These are phyloP conservation scores for Todiramphus chloris DNA, from an alignment of 2,113 vertebrate genomes.

Conservation along the genomic window DNA sequence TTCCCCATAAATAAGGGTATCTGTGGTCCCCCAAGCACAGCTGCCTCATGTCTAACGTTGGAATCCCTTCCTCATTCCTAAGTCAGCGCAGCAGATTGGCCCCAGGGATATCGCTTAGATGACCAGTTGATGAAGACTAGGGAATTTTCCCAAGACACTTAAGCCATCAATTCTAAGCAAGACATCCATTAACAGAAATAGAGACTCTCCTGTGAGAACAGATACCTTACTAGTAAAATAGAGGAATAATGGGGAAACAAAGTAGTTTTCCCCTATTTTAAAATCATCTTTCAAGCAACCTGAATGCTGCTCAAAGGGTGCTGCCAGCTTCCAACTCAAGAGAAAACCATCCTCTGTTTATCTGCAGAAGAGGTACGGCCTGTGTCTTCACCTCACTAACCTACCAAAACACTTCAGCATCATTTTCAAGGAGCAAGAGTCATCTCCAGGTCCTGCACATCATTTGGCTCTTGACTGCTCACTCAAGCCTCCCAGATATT, in stretches of 20 bases:
- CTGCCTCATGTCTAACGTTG: not conserved
- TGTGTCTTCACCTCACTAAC: not conserved
- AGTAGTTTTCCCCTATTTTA: not conserved
- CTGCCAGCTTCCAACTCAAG: not conserved
- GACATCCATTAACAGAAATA: not conserved
- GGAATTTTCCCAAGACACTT: constrained; percentile 28
- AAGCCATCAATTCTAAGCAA: constrained; percentile 11
- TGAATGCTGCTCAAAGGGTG: constrained; percentile 15
- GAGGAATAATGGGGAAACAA: not conserved
- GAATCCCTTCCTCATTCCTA: constrained; percentile 41
- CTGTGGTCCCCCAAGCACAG: not conserved
- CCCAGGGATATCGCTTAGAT: not conserved
- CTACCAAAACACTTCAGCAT: not conserved
- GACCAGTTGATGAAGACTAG: not conserved
- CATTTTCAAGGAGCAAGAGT: not conserved
- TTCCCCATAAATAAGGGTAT: not conserved
- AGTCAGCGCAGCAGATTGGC: not conserved
- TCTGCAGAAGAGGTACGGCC: not conserved
- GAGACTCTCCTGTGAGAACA: constrained; percentile 3
- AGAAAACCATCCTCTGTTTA: not conserved
- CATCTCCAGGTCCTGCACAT: not conserved
- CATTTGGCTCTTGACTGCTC: not conserved
- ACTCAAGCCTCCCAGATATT: not conserved
- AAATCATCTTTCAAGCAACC: constrained; percentile 2
- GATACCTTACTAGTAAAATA: not conserved